Evolutionary conservation across 2,888 invertebrate species (phyloP), one percentile per base, ranked within the genome.

Genomic region (Axea sp.): DNA sequence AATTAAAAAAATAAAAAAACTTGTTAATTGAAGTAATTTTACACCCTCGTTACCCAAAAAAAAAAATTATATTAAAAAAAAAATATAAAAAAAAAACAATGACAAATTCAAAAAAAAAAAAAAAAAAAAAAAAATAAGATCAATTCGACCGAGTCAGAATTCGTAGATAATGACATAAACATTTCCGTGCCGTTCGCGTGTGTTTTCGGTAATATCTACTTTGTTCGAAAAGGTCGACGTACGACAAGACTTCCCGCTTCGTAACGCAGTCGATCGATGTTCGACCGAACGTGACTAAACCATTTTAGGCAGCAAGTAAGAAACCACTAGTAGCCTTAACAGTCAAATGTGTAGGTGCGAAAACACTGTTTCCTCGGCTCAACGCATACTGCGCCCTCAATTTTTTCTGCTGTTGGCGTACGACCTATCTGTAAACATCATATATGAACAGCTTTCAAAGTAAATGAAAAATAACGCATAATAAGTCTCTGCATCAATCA

Each of bases 231-330:
- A 43, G 65, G 65, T 53, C 59, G 62, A 65, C 57, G 65, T 51
- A 64, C 64, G 62, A 55, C 71, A 68, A 60, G 65, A 72, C 76
- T 77, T 78, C 73, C 74, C 69, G 69, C 57, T 67, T 67, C 74
- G 59, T 69, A 71, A 74, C 77, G 76, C 55, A 65, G 73, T 73
- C 79, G 83, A 83, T 83, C 83, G 81, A 84, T 83, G 81, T 77
- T 80, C 78, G 77, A 78, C 77, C 78, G 81, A 83, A 83, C 84
- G 83, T 84, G 83, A 83, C 84, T 82, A 80, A 81, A 83, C 79
- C 80, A 80, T 79, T 82, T 80, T 76, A 60, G 74, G 69, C 31
- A 71, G 73, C 57, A 77, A 75, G 77, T 76, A 75, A 78, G 77
- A 78, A 79, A 78, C 76, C 76, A 75, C 60, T 47, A 41, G 65